A percentile compares a stretch with the other conserved stretches of the same genome.
phyloP scores from a whole-genome alignment of 2,888 invertebrate genomes.

The Physocephala rufipes region DNA sequence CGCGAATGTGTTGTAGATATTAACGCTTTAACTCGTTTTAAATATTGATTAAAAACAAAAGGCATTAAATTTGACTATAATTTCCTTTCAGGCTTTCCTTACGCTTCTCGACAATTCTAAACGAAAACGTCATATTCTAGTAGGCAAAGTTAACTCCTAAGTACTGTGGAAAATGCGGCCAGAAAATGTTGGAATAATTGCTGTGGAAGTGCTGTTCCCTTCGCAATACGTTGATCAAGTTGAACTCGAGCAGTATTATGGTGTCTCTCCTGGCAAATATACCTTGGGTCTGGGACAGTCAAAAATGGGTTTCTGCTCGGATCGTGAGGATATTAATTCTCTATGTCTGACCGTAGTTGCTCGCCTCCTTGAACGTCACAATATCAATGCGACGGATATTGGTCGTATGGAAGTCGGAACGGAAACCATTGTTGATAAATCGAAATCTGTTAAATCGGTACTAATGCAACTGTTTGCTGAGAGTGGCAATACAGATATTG shows the following conservation, averaged over 20 bases:
- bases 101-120: constrained; percentile 1
- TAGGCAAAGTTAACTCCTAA: constrained; percentile 16
- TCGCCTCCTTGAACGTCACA: constrained; percentile 81
- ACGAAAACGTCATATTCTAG: constrained; percentile 19
- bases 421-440: constrained; percentile 98
- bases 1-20: not conserved
- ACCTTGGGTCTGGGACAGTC: constrained; percentile 95
- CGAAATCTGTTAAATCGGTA: constrained; percentile 96
- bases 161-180: constrained; percentile 69
- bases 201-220: constrained; percentile 94
- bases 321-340: constrained; percentile 96
- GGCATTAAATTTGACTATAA: not conserved
- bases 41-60: not conserved
- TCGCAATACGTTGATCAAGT: constrained; percentile 92
- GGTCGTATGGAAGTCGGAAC: constrained; percentile 97
- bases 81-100: constrained; percentile 21
- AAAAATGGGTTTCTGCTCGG: constrained; percentile 96
- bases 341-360: constrained; percentile 92
- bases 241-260: constrained; percentile 86
- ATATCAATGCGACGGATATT: constrained; percentile 80
- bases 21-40: constrained; percentile 8
- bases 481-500: constrained; percentile 87
- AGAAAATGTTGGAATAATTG: constrained; percentile 92
- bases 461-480: constrained; percentile 96
- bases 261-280: constrained; percentile 90